Base-by-base conservation (phyloP, 23 tunicate species). In the Phallusia fumigata region DNA sequence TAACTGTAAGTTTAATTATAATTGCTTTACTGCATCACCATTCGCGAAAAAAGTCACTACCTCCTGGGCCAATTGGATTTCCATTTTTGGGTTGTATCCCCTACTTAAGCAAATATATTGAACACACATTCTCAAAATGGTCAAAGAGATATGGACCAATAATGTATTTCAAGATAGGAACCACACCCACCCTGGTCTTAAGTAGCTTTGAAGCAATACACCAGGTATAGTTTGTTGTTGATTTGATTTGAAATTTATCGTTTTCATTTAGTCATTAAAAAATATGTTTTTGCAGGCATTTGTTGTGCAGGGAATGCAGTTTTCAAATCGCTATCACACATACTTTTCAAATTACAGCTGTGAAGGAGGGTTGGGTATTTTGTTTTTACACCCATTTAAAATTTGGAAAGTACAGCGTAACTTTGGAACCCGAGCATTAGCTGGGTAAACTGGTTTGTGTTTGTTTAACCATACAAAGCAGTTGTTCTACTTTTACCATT, bases 71-170 rank as follows among this genome's bases (percentile, higher is more conserved):
- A 21, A 21, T 13, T 58, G 69, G 69, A 2, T 58, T 58, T 58
- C 69, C 69, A 22, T 58, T 58, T 58, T 16, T 58, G 69, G 69
- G 69, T 21, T 58, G 69, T 16, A 58, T 58, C 1, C 69, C 69
- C 11, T 58, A 58, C 28, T 24, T 58, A 22, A 58, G 69, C 69
- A 22, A 58, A 58, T 24, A 58, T 24, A 5, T 24, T 58, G 69
- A 58, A 58, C 69, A 13, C 3, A 58, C 69, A 21, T 58, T 58
- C 13, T 58, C 69, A 13, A 8, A 58, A 24, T 58, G 69, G 69
- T 58, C 69, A 58, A 58, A 58, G 69, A 58, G 15, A 5, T 58
- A 21, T 58, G 69, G 69, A 58, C 69, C 69, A 58, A 13, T 58
- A 1, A 58, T 58, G 28, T 58, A 6, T 24, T 21, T 24, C 11